phyloP scores from a whole-genome alignment of 2,797 vertebrate species.

The Falco peregrinus region DNA sequence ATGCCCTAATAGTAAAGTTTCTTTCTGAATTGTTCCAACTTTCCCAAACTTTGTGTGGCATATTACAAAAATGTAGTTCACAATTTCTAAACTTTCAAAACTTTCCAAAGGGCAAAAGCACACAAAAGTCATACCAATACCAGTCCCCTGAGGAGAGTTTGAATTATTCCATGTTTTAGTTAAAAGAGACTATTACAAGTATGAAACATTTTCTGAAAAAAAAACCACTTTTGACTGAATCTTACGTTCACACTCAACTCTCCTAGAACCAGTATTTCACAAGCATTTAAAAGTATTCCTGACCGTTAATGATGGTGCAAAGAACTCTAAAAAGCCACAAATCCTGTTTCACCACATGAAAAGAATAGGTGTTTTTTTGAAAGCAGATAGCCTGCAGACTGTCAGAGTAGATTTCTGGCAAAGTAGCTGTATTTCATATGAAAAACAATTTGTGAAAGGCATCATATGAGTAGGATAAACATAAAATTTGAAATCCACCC shows the following conservation, averaged over 20 bases:
- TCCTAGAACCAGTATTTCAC: conserved; percentile 10
- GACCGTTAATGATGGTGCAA: not conserved
- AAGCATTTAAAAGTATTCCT: conserved; percentile 6
- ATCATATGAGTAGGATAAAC: not conserved
- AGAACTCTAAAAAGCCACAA: not conserved
- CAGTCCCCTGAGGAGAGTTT: conserved; percentile 5
- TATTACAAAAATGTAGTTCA: not conserved
- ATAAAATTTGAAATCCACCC: not conserved
- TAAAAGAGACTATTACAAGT: conserved; percentile 15
- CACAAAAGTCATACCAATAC: not conserved
- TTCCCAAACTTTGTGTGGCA: conserved; percentile 6
- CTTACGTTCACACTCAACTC: conserved; percentile 27
- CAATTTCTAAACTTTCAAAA: conserved; percentile 38
- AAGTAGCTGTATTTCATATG: not conserved
- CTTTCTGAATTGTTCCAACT: not conserved
- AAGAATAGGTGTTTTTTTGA: not conserved
- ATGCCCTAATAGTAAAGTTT: not conserved
- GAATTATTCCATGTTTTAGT: conserved; percentile 34
- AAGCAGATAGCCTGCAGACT: not conserved
- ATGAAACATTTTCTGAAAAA: conserved; percentile 33
- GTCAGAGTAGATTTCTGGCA: not conserved
- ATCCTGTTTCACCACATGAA: not conserved
- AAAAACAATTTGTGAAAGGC: not conserved
- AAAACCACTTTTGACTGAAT: not conserved
- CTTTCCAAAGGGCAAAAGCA: conserved; percentile 4